These are phyloP conservation scores for Carterocephalus palaemon DNA, from an alignment of 2,888 invertebrate genomes.

Conservation along the genomic window DNA sequence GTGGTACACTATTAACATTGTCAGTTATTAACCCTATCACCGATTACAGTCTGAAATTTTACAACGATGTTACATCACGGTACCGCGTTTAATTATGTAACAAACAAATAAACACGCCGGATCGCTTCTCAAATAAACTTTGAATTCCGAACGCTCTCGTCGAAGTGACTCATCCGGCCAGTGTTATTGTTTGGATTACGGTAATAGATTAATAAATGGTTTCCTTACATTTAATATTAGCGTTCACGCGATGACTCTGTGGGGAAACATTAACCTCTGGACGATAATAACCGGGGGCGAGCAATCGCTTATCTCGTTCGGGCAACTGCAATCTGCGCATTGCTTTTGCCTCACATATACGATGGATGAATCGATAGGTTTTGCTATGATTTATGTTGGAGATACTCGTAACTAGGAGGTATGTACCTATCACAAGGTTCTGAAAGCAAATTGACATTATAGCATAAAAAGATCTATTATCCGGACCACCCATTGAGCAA, in stretches of 20 bases:
- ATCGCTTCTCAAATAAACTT: conserved; percentile 10
- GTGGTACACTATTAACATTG: conserved; percentile 2
- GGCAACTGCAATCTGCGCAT: conserved; percentile 12
- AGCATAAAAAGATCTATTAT: no score
- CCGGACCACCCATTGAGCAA: no score
- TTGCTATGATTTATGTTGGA: conserved; percentile 1
- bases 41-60: conserved; percentile 8
- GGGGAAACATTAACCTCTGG: conserved; percentile 31
- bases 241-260: conserved; percentile 25
- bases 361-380: conserved; percentile 6
- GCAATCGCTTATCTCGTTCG: conserved; percentile 8
- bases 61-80: neutral
- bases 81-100: conserved; percentile 11
- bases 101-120: conserved; percentile 11
- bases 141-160: conserved; percentile 3
- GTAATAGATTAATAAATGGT: conserved; percentile 16
- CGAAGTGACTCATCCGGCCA: conserved; percentile 19
- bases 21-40: conserved; percentile 3
- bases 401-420: neutral
- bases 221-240: conserved; percentile 29
- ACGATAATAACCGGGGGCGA: conserved; percentile 13
- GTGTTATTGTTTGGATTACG: conserved; percentile 17
- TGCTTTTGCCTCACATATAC: conserved; percentile 2
- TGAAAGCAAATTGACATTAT: no score
- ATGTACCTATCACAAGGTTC: no score